These are phyloP conservation scores for Drosophila mettleri DNA, from an alignment of 2,888 invertebrate genomes.

Conservation along the genomic window DNA sequence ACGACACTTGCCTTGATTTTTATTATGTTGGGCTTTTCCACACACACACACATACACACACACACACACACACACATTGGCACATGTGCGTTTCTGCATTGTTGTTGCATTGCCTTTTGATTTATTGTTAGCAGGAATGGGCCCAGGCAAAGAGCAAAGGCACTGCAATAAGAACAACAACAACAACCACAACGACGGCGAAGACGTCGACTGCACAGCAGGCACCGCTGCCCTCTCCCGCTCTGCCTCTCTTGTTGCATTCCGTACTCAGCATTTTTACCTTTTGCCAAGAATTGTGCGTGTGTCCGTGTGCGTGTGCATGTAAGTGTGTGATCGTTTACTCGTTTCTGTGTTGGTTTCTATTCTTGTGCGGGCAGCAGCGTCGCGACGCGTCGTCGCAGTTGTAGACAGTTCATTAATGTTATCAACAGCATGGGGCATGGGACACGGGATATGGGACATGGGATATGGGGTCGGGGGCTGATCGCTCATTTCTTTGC, in stretches of 20 bases:
- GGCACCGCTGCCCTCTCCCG: slow-evolving; percentile 14
- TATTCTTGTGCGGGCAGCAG: slow-evolving; percentile 73
- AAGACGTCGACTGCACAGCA: slow-evolving; percentile 39
- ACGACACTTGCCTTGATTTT: slow-evolving; percentile 80
- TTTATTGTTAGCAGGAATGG: slow-evolving; percentile 73
- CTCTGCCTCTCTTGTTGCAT: slow-evolving; percentile 33
- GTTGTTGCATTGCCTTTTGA: slow-evolving; percentile 65
- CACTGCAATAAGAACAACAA: slow-evolving; percentile 28
- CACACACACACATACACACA: slow-evolving; percentile 20
- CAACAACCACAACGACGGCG: slow-evolving; percentile 22
- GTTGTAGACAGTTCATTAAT: slow-evolving; percentile 78
- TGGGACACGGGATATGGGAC: slow-evolving; percentile 25
- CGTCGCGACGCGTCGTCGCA: slow-evolving; percentile 39
- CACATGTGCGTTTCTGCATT: slow-evolving; percentile 45
- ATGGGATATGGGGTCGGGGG: slow-evolving; percentile 24
- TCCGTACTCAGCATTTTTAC: slow-evolving; percentile 53
- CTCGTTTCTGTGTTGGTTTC: slow-evolving; percentile 54
- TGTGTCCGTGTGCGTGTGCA: slow-evolving; percentile 8
- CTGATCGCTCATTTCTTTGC: slow-evolving; percentile 34
- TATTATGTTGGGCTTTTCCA: slow-evolving; percentile 69
- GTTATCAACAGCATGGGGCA: slow-evolving; percentile 70
- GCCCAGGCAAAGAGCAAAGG: slow-evolving; percentile 36
- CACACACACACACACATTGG: neutral
- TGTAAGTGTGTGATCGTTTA: slow-evolving; percentile 19
- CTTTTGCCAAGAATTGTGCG: slow-evolving; percentile 61